Base-by-base conservation (phyloP, 64 coral and sea anemone genomes). In the Pocillopora verrucosa region DNA sequence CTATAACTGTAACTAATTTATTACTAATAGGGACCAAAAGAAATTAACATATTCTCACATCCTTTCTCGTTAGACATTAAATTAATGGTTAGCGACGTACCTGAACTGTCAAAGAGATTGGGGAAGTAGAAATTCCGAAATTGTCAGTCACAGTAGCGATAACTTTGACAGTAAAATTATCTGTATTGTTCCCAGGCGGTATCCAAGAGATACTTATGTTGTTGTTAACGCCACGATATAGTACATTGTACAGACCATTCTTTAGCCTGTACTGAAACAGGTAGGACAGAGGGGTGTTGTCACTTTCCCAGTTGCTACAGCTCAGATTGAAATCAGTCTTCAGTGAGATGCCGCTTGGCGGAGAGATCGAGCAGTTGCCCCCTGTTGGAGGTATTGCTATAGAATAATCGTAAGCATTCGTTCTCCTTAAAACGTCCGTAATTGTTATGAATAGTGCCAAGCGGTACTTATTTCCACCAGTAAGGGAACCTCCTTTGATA, bases 241-340 rank as follows among this genome's bases (percentile, higher is more conserved):
- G 13, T 26, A 88, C 9, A 45, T 72, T 61, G n/a, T 60, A 37
- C 57, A 88, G 56, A 36, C 86, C 86, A 34, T 88, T 62, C 17
- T 57, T 36, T 22, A 60, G 60, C 58, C 61, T 51, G 65, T 76
- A 88, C 1, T 75, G 72, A 51, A 88, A 61, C 72, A 36, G 57
- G 13, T 88, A 88, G 9, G 56, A 74, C 30, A 88, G 61, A 15
- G 73, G 72, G 1, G 57, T 76, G 56, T 0, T 70, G 75, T 88
- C 75, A 76, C 60, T 65, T 0, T 11, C 34, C 86, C 86, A 76
- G 26, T 61, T 15, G 16, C 36, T 75, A 69, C 86, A 88, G 19
- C 58, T 76, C 60, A 88, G 60, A 9, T 36, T 88, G 69, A 88
- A 76, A 20, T 76, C 19, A 10, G 86, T 88, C 58, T 59, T 17